Evolutionary conservation across 2,797 vertebrate genomes (phyloP).

Genomic region (Centropyge bicolor): DNA sequence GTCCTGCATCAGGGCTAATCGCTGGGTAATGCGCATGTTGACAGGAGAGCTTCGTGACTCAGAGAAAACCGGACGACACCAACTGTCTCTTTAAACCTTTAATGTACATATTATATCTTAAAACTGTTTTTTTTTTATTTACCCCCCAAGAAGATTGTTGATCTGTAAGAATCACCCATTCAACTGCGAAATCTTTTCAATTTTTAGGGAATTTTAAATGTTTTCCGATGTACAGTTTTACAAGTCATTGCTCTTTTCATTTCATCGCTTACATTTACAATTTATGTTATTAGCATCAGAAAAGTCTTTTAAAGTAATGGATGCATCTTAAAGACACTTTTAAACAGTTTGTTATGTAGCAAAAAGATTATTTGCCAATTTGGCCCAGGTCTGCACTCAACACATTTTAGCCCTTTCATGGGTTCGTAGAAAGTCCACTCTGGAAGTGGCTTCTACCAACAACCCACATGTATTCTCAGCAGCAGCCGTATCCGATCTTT

Average conservation of each 20-base stretch:
- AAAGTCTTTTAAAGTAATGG: not conserved
- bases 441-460: slow-evolving; percentile 40
- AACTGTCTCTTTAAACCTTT: not conserved
- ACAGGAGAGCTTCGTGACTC: not conserved
- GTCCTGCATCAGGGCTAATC: not conserved
- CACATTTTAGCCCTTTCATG: slow-evolving; percentile 78
- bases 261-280: not conserved
- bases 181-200: not conserved
- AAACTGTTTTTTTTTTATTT: not conserved
- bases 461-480: slow-evolving; percentile 61
- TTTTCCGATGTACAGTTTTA: not conserved
- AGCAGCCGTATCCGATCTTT: slow-evolving; percentile 54
- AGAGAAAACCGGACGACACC: slow-evolving; percentile 8
- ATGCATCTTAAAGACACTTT: slow-evolving; percentile 10
- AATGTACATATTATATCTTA: not conserved
- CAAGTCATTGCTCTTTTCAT: not conserved
- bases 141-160: not conserved
- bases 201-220: not conserved
- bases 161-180: not conserved
- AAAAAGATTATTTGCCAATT: slow-evolving; percentile 35
- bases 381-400: slow-evolving; percentile 70
- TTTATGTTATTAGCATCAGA: not conserved
- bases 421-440: slow-evolving; percentile 40
- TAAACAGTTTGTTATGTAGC: not conserved
- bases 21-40: not conserved